Conservation (phyloP, 2,113 vertebrate species). For the Gambusia affinis region DNA sequence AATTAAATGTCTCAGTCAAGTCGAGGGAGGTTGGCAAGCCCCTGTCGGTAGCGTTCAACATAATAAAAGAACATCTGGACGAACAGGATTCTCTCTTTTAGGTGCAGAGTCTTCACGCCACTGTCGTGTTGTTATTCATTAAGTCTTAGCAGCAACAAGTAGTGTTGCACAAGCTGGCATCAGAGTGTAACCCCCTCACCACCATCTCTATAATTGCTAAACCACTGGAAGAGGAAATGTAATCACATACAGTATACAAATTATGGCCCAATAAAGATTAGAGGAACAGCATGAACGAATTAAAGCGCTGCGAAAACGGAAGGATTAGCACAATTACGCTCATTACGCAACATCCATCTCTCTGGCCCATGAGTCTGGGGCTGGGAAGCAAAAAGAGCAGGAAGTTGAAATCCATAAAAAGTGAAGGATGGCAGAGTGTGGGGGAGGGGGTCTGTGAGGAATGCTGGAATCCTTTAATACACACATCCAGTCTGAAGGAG, state of each 20-base stretch:
- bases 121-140: constrained; percentile 68
- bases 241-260: constrained; percentile 74
- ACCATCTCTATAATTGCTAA: constrained; percentile 53
- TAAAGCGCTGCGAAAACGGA: constrained; percentile 70
- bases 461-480: constrained; percentile 76
- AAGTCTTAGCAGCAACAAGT: constrained; percentile 47
- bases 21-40: constrained; percentile 51
- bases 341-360: constrained; percentile 72
- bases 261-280: constrained; percentile 74
- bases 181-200: constrained; percentile 41
- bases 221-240: constrained; percentile 67
- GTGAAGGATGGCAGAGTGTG: constrained; percentile 28
- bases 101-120: constrained; percentile 34
- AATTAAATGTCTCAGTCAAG: constrained; percentile 72
- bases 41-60: constrained; percentile 28
- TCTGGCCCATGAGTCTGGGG: constrained; percentile 52
- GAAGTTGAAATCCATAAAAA: constrained; percentile 64
- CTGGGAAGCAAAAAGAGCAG: constrained; percentile 58
- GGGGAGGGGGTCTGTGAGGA: constrained; percentile 60
- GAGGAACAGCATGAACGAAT: constrained; percentile 75
- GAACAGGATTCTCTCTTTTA: constrained; percentile 51
- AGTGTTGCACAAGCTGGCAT: constrained; percentile 46
- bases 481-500: constrained; percentile 61
- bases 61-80: constrained; percentile 70
- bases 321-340: constrained; percentile 74